Base-by-base conservation (phyloP, 2,797 vertebrate genomes). In the Oreochromis mossambicus region DNA sequence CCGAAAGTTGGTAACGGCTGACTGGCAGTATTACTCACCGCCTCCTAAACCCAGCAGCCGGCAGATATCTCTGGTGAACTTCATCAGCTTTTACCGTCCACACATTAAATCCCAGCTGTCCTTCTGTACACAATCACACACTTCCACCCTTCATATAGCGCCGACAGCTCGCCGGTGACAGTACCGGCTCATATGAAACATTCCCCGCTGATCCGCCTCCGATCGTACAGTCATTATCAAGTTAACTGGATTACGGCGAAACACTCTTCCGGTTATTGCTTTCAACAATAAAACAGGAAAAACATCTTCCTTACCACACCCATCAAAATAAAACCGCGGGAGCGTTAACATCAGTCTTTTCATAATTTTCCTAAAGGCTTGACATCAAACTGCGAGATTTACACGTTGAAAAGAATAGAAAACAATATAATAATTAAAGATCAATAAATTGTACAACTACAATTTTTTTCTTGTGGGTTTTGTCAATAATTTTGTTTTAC, bases 21-120 rank as follows among this genome's bases (percentile, higher is more conserved):
- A 5, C 41, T 2, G 55, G 14, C 51, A 26, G 36, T 4, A 21
- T 4, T 6, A 92, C 92, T 93, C 86, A 93, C 92, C 88, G 83
- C 86, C 81, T 79, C 89, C 84, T 6, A 92, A 81, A 13, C 92
- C 92, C 3, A 93, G 80, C 56, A 92, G 48, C 82, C 92, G 56
- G 78, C 88, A 85, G 48, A 90, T 55, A 36, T 88, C 91, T 75
- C 84, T 73, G 88, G 91, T 82, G 73, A 91, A 90, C 91, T 89
- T 90, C 89, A 92, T 93, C 52, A 6, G 56, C 4, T 78, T 82
- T 46, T 17, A 29, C 61, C 54, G 54, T 61, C 56, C 73, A 17
- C 10, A 43, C 83, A 80, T 83, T 32, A 50, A 32, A n/a, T 50
- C 15, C 70, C 70, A 82, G 79, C 43, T 32, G 19, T 36, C 34